phyloP scores from a whole-genome alignment of 2,113 vertebrate species.

The Centrocercus urophasianus region DNA sequence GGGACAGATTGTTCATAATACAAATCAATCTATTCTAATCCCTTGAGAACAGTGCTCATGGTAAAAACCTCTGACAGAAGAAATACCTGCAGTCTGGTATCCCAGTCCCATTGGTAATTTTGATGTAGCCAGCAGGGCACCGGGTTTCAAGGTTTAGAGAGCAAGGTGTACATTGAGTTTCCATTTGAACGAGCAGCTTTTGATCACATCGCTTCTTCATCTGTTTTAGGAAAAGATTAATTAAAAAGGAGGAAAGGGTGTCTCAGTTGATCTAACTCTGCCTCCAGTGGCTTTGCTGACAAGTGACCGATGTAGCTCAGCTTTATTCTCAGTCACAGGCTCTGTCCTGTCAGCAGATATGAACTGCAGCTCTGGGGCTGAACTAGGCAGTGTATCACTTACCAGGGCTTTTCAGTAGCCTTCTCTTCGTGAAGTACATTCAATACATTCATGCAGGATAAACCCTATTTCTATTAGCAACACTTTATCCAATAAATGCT shows the following conservation, averaged over 20 bases:
- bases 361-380: not conserved
- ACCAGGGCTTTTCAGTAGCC: not conserved
- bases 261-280: not conserved
- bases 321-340: not conserved
- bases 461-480: not conserved
- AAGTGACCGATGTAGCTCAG: not conserved
- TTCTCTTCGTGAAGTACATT: not conserved
- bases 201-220: slow-evolving; percentile 71
- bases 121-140: slow-evolving; percentile 76
- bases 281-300: not conserved
- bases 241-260: not conserved
- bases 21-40: not conserved
- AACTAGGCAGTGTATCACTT: not conserved
- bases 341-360: not conserved
- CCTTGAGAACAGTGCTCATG: accelerated
- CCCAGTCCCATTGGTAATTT: slow-evolving; percentile 65
- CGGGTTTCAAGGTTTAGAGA: slow-evolving; percentile 20
- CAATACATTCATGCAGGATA: not conserved
- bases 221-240: slow-evolving; percentile 29
- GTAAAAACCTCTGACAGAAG: not conserved
- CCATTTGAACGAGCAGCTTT: slow-evolving; percentile 66
- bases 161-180: slow-evolving; percentile 77
- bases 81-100: slow-evolving; percentile 80
- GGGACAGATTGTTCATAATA: not conserved
- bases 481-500: not conserved